Conservation (phyloP, 2,888 invertebrate species). For the Himalopsyche kuldschensis region DNA sequence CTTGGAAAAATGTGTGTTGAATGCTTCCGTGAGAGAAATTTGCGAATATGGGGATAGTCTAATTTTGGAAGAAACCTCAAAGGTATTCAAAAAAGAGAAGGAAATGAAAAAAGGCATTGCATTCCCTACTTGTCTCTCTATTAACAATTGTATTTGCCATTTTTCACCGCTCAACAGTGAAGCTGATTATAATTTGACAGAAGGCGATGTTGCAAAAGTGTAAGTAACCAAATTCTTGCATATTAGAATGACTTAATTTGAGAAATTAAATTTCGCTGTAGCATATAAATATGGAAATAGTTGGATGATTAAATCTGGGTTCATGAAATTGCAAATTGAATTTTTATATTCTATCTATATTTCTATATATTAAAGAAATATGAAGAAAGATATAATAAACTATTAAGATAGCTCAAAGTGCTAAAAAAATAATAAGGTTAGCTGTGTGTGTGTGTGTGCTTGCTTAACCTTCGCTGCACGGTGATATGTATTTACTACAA, state of each 20-base stretch:
- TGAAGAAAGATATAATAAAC: too few species aligned
- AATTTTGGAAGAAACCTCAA: conserved; percentile 87
- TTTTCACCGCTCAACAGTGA: conserved; percentile 96
- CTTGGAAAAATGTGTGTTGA: conserved; percentile 82
- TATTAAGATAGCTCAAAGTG: too few species aligned
- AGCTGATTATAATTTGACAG: conserved; percentile 80
- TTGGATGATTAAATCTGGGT: not conserved
- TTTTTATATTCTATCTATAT: too few species aligned
- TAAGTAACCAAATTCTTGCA: conserved; percentile 58
- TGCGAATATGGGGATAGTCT: conserved; percentile 91
- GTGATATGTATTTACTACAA: too few species aligned
- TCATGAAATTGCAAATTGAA: too few species aligned
- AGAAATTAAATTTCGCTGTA: not conserved
- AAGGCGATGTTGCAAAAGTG: conserved; percentile 97
- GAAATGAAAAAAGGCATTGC: conserved; percentile 98
- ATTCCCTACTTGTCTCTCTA: conserved; percentile 97
- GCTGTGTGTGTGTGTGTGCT: too few species aligned
- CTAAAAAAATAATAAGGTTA: too few species aligned
- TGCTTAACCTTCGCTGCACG: too few species aligned
- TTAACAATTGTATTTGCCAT: conserved; percentile 99
- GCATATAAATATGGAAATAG: conserved; percentile 43
- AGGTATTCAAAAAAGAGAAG: conserved; percentile 98
- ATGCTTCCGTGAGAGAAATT: conserved; percentile 85
- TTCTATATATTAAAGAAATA: too few species aligned
- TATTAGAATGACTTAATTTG: not conserved